Evolutionary conservation across 2,797 vertebrate genomes (phyloP), one percentile per base, ranked within the genome.

Genomic region (Nyctibius grandis): DNA sequence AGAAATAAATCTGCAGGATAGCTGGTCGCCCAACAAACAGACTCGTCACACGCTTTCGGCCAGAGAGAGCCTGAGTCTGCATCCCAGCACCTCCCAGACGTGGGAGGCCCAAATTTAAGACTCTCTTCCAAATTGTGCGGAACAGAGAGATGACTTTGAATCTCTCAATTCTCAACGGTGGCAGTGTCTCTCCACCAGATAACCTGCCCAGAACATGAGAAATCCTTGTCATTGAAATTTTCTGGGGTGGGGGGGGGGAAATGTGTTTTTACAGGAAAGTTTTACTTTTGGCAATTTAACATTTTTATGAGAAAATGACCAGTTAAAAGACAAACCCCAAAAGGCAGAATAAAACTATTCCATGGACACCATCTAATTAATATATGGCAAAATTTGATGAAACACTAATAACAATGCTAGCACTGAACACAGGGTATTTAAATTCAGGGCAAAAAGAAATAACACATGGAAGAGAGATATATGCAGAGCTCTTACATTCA

Each of bases 361-460:
- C 3, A 53, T 85, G 21, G 54, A 48, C 79, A 86, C n/a, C 3
- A 84, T 79, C 53, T 88, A 91, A 95, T 86, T 83, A 88, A 87
- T 87, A 93, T 29, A 90, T 86, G 15, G 15, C 9, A 91, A 88
- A 94, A 80, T 7, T 11, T 47, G 44, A 89, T 91, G 60, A 96
- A 97, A 92, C 87, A 88, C 70, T 95, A 96, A 96, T 95, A 96
- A 89, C 70, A 96, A 94, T 93, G 86, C 12, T 91, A 95, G 29
- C 64, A 80, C 38, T 67, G 60, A 93, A 94, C 76, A 85, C 22
- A 70, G 50, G 48, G 18, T 70, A 75, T 92, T 96, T 90, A 96
- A 95, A 93, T 70, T 74, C 61, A 85, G 48, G 74, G 45, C 51
- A 95, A 91, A 95, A 93, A 88, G 81, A 91, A 94, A 92, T 94